Conservation (phyloP, 2,113 vertebrate species). For the Paraplagusia blochii region DNA sequence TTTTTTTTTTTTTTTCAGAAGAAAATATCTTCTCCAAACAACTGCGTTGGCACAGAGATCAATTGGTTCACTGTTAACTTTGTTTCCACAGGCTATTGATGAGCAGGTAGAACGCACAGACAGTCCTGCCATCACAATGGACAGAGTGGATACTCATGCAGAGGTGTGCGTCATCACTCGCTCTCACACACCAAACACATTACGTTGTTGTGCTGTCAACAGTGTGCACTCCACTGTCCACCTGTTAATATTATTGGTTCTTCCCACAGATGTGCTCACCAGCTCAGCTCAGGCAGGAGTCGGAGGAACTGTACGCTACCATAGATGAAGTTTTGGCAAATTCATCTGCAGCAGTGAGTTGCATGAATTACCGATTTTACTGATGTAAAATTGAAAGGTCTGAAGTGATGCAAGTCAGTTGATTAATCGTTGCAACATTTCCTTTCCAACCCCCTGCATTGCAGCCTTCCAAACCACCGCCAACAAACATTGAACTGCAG, state of each 20-base stretch:
- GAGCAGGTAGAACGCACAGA: constrained; percentile 82
- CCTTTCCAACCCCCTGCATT: constrained; percentile 60
- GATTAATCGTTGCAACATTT: constrained; percentile 22
- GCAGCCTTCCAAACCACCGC: constrained; percentile 63
- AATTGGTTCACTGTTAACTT: constrained; percentile 11
- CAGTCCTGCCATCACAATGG: constrained; percentile 35
- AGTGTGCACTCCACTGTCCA: background rate
- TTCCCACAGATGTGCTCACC: constrained; percentile 85
- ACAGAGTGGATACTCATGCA: constrained; percentile 67
- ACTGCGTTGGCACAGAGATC: background rate
- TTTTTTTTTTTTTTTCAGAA: background rate
- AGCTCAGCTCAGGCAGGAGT: constrained; percentile 87
- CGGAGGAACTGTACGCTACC: constrained; percentile 88
- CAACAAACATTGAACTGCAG: constrained; percentile 65
- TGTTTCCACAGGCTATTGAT: constrained; percentile 70
- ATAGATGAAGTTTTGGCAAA: constrained; percentile 90
- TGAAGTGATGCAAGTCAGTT: background rate
- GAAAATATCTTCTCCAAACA: background rate
- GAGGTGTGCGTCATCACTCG: constrained; percentile 73
- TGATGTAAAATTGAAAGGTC: background rate
- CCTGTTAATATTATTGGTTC: background rate
- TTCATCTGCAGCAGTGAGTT: constrained; percentile 78
- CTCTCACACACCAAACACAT: background rate
- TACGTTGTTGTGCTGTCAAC: background rate
- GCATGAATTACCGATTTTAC: background rate